These are phyloP conservation scores for Pygoscelis adeliae DNA, from an alignment of 2,113 vertebrate species.

Conservation along the genomic window DNA sequence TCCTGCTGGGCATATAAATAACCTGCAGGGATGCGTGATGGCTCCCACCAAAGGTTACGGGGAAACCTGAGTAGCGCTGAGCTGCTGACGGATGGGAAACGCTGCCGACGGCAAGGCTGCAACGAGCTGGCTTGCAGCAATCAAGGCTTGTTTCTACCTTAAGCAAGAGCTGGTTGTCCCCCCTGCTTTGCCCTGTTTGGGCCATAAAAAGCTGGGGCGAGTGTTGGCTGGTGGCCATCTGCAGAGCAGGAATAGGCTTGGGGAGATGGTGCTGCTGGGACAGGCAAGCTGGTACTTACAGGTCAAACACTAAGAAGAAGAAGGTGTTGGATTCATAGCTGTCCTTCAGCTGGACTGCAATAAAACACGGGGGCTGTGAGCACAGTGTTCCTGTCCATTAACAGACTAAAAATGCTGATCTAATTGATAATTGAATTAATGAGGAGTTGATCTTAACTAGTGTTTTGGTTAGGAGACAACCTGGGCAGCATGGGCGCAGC, in stretches of 20 bases:
- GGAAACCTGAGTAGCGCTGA: constrained; percentile 55
- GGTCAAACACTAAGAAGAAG: constrained; percentile 96
- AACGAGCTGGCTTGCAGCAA: background rate
- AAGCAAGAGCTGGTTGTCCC: background rate
- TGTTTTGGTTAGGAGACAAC: background rate
- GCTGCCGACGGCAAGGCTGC: background rate
- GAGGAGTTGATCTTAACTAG: background rate
- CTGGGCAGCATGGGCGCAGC: background rate
- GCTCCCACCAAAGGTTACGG: constrained; percentile 64
- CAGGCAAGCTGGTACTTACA: constrained; percentile 82
- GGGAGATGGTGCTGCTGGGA: background rate
- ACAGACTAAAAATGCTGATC: background rate
- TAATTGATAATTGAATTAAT: background rate
- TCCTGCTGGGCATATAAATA: constrained; percentile 23
- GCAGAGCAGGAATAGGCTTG: background rate
- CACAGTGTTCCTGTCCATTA: background rate
- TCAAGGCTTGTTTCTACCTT: background rate
- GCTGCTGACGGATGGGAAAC: background rate
- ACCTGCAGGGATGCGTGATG: background rate
- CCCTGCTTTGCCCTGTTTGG: background rate
- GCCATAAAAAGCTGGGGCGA: background rate
- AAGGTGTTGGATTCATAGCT: constrained; percentile 93
- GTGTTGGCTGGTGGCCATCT: background rate
- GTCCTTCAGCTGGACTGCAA: constrained; percentile 95
- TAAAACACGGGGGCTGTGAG: constrained; percentile 27